Conservation (phyloP, 2,113 vertebrate genomes). For the Dipodomys stephensi region DNA sequence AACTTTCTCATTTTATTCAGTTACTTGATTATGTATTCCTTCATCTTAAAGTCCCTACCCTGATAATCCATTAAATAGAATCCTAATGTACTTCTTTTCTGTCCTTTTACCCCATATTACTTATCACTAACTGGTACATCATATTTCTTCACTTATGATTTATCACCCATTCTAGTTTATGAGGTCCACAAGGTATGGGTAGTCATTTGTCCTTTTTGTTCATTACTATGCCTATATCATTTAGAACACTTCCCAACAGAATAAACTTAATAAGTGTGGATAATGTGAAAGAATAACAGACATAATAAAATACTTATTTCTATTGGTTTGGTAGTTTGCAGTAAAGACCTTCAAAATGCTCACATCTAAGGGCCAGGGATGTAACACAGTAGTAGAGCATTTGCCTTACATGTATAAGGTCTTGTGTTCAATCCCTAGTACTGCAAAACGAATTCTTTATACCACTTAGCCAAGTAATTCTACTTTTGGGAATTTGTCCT, state of each 20-base stretch:
- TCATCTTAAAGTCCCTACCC: neutral
- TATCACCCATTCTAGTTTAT: constrained; percentile 13
- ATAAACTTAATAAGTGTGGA: constrained; percentile 39
- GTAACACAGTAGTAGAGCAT: neutral
- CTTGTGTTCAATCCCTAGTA: neutral
- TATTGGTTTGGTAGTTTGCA: constrained; percentile 40
- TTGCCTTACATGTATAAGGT: neutral
- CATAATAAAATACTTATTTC: constrained; percentile 20
- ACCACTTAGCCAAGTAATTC: constrained; percentile 29
- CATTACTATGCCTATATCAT: neutral
- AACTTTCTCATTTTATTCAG: constrained; percentile 1
- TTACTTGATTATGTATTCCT: neutral
- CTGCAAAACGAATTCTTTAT: neutral
- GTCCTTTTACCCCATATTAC: neutral
- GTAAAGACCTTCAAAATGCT: constrained; percentile 44
- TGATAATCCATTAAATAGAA: neutral
- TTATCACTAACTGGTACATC: neutral
- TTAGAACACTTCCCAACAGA: neutral
- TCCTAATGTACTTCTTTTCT: neutral
- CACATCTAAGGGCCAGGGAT: neutral
- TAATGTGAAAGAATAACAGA: constrained; percentile 44
- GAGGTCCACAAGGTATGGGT: neutral
- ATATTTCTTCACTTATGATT: constrained; percentile 30
- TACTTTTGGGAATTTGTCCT: constrained; percentile 30
- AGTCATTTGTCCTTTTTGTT: constrained; percentile 13